Base-by-base conservation (phyloP, 2,888 invertebrate species). In the Drosophila greeni region DNA sequence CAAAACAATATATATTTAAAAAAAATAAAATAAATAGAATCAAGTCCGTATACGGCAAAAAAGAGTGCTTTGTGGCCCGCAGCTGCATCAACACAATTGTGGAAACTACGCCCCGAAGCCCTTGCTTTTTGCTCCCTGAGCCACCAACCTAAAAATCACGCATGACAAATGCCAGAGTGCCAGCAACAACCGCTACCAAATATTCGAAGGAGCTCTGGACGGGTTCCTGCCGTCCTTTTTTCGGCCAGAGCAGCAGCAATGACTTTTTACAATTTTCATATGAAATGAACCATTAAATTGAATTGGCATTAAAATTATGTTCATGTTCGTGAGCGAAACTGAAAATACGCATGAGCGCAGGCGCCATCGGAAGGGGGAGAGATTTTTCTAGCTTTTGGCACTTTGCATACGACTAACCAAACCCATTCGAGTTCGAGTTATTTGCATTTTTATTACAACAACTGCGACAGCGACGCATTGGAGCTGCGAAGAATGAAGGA, bases 241-340 rank as follows among this genome's bases (percentile, higher is more conserved):
- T 82, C 54, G 75, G 75, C 80, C 80, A 53, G 53, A 80, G 72
- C 80, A 80, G 72, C 80, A 80, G 56, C 56, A 57, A 81, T 81
- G 83, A 82, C 82, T 83, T 82, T 79, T 82, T 83, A 82, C 81
- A 82, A 82, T 82, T 82, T 82, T 82, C 84, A 83, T 83, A 82
- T 82, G 81, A 81, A 81, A 81, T 81, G 81, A 82, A 82, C 81
- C 81, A 83, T 82, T 82, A 83, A 82, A 83, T 82, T 82, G 81
- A 82, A 83, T 82, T 82, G 81, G 81, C 81, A 82, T 82, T 82
- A 83, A 82, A 83, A 82, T 81, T 81, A 82, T 82, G 82, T 72
- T 79, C 42, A 72, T 75, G 77, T 62, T 52, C 33, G 33, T 39
- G 45, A 67, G 20, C 49, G 31, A 47, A 67, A 51, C 39, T 43